Base-by-base conservation (phyloP, 2,797 vertebrate species). In the Vultur gryphus region DNA sequence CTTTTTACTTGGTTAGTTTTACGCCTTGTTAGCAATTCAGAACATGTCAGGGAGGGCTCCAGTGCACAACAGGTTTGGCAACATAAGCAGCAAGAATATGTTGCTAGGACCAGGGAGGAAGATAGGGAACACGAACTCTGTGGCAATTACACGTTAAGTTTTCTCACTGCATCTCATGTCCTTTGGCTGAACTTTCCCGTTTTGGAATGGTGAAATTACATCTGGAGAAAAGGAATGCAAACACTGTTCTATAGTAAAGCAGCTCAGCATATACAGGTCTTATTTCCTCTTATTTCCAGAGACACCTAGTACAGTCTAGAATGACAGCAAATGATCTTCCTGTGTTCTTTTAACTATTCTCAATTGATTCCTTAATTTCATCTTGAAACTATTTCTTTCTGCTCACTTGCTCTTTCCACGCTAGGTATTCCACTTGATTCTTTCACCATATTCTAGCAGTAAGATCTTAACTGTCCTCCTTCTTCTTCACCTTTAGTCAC, bases 41-140 rank as follows among this genome's bases (percentile, higher is more conserved):
- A 83, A 81, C 25, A 70, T n/a, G 39, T 59, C 41, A 93, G 54
- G n/a, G 82, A 95, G 62, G 26, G 37, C 48, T 90, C 13, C 31
- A 52, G 46, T 26, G 64, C 37, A 9, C 78, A 95, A 94, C 78
- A 94, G 91, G 81, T 96, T 83, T 94, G 83, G 61, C 85, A 94
- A 95, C 77, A 89, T 52, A 73, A 87, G 67, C 79, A 91, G 59
- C n/a, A 87, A 73, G 79, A 85, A 78, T 49, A 94, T 12, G 46
- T 78, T 9, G 0, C 52, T 67, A 57, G 85, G 41, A 79, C 41
- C 18, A 66, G 43, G 37, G 46, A 59, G 29, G 37, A 89, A 85
- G 89, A 85, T 29, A 83, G 76, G 71, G 48, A 92, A 78, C 16
- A 46, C 65, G 65, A 94, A 76, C n/a, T 78, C 70, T 46, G 71